Evolutionary conservation across 2,888 invertebrate genomes (phyloP), one percentile per base, ranked within the genome.

Genomic region (Acronicta alni): DNA sequence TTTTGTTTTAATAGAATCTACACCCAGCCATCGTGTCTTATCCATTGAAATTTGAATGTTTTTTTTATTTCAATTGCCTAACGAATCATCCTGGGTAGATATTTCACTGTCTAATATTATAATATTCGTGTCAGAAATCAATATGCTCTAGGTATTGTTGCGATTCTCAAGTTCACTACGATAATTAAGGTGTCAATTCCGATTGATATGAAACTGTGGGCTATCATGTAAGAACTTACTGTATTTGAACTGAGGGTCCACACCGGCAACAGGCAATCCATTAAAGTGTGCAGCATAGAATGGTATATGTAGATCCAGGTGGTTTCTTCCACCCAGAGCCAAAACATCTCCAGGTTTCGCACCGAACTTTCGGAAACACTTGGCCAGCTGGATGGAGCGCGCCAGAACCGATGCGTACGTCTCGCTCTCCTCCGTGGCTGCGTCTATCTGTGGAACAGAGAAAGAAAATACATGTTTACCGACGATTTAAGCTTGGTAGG

Each of bases 251-350:
- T 75, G 60, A 0, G 89, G 87, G 38, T 93, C 92, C 0, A 92
- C 84, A 0, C 89, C 91, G 46, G 84, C 77, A 0, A 91, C 58
- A 0, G 92, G 88, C 12, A 86, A 55, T 0, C 92, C 92, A 30
- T 87, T 90, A 52, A 89, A 59, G 0, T 90, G 55, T 2, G 87
- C 91, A 0, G 92, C 89, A 17, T 87, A 89, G 71, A 78, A 89
- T 0, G 92, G 91, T 45, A 92, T 87, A 49, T 87, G 84, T 0
- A 91, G 61, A 38, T 92, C 86, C 10, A 92, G 65, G 45, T 93
- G 91, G 60, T 92, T 92, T 38, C 65, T 79, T 0, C 92, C 93
- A 0, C 88, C 83, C 4, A 92, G 55, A 3, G 88, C 87, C 23
- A 92, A 42, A 0, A 90, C 84, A 38, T 91, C 90, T 1, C 92